Evolutionary conservation across 2,797 vertebrate species (phyloP).

Genomic region (Artibeus jamaicensis): DNA sequence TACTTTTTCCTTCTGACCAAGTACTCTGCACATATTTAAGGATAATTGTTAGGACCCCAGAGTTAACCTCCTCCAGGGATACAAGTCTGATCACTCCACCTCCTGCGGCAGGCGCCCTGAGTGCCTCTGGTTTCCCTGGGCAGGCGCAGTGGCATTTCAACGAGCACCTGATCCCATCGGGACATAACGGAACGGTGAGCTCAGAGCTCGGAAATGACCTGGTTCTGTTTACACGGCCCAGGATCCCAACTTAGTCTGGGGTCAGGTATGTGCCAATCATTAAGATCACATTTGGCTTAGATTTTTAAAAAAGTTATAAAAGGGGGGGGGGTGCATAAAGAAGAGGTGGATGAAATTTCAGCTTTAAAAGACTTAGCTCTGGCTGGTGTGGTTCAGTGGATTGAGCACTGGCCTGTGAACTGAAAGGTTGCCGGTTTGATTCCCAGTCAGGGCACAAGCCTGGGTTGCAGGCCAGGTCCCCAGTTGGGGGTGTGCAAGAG

Average conservation of each 20-base stretch:
- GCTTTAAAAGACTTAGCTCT: conserved; percentile 21
- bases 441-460: background rate
- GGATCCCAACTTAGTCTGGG: background rate
- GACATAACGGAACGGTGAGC: background rate
- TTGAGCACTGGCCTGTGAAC: background rate
- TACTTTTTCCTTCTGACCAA: background rate
- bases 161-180: background rate
- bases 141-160: background rate
- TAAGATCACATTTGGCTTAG: background rate
- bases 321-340: background rate
- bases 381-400: background rate
- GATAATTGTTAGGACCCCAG: background rate
- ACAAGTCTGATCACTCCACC: background rate
- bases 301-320: background rate
- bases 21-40: background rate
- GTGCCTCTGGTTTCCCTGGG: background rate
- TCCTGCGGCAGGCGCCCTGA: background rate
- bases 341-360: background rate
- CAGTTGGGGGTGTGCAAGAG: background rate
- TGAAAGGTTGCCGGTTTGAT: background rate
- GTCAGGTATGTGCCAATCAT: background rate
- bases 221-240: background rate
- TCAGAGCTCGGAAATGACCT: conserved; percentile 43
- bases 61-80: background rate
- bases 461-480: background rate